Evolutionary conservation across 2,888 invertebrate genomes (phyloP), one percentile per base, ranked within the genome.

Genomic region (Augochlorella aurata): DNA sequence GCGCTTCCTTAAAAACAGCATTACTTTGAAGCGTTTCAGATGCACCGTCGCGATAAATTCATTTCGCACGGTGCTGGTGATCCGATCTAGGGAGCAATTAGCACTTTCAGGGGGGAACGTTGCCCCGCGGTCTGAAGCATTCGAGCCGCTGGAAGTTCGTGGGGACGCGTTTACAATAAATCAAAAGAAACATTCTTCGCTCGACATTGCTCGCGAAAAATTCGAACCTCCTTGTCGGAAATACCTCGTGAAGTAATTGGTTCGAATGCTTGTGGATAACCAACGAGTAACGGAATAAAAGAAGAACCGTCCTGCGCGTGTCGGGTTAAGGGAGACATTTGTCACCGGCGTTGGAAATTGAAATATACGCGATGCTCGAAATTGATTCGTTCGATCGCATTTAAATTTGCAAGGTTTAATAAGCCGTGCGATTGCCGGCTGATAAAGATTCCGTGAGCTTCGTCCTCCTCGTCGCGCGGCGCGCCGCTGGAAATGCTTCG

Each of bases 81-180:
- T 71, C 72, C 69, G 68, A 77, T 79, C 80, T 83, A 65, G 52
- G 54, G 76, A 82, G 78, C 82, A 88, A 89, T 88, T 88, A 87
- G 82, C 89, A 78, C 82, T 73, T 75, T 72, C 45, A 66, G 74
- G 66, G 54, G 65, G 45, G 81, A 80, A 81, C 76, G 83, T 87
- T 84, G 82, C 83, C 77, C 79, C 73, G 79, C 69, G 66, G 68
- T 71, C 54, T 61, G 29, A 63, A 68, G 74, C 74, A 79, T 69
- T 65, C 49, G 16, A 72, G 29, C 50, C 68, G 76, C 74, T 79
- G 83, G 67, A 85, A 79, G 52, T 74, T 83, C 74, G 63, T 76
- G 71, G 70, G 79, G 79, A 74, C 61, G 69, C 75, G 84, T 84
- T 45, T 66, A 47, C 45, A 47, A 47, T 21, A 21, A n/a, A 10